phyloP scores from a whole-genome alignment of 1,140 invertebrate genomes.

The Musca vetustissima region DNA sequence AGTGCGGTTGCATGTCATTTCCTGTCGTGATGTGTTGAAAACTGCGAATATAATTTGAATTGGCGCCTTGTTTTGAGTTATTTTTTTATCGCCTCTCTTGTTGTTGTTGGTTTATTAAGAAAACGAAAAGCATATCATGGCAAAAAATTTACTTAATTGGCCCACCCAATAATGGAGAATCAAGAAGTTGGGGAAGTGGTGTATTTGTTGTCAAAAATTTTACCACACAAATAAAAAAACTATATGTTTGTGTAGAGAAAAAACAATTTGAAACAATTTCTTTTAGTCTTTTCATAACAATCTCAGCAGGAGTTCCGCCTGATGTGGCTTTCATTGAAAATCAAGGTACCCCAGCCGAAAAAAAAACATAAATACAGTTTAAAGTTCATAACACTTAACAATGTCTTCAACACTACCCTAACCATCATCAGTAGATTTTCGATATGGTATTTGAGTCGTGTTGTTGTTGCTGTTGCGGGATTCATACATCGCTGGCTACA shows the following conservation, averaged over 20 bases:
- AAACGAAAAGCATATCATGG: neutral
- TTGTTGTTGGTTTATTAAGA: neutral
- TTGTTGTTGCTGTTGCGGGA: neutral
- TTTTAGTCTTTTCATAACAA: neutral
- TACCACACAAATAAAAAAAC: neutral
- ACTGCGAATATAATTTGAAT: conserved; percentile 14
- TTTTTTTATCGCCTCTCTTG: too few species aligned
- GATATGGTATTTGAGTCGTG: neutral
- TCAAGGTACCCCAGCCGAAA: neutral
- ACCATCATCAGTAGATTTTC: conserved; percentile 21
- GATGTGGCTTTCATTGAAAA: neutral
- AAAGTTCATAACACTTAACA: conserved; percentile 24
- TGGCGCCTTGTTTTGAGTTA: conserved; percentile 15
- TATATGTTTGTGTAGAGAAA: neutral
- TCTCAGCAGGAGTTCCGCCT: neutral
- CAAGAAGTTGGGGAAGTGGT: neutral
- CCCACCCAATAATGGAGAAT: neutral
- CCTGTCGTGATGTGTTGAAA: conserved; percentile 13
- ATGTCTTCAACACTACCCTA: conserved; percentile 19
- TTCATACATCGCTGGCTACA: neutral
- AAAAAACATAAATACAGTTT: conserved; percentile 8
- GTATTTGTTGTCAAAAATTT: neutral
- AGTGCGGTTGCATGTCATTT: conserved; percentile 3
- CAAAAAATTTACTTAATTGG: conserved; percentile 9
- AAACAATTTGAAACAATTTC: neutral